Conservation (phyloP, 2,888 invertebrate species). For the Andrena flavipes region DNA sequence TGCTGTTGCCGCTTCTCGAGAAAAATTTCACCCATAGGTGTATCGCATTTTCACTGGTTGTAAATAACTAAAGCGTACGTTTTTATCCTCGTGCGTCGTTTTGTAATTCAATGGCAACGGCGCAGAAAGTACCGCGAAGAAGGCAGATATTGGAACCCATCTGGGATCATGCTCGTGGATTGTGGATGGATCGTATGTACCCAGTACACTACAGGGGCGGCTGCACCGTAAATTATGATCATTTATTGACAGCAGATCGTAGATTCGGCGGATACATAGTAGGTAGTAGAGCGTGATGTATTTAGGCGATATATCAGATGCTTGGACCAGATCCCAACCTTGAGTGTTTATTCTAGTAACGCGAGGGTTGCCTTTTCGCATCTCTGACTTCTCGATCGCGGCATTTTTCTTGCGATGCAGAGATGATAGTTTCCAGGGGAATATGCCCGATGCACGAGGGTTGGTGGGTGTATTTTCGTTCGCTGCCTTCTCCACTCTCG, state of each 20-base stretch:
- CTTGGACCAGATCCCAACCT: conserved; percentile 57
- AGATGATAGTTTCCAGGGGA: neutral
- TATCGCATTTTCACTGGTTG: no score
- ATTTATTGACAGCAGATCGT: conserved; percentile 33
- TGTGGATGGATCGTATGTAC: neutral
- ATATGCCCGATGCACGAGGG: neutral
- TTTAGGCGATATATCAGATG: conserved; percentile 29
- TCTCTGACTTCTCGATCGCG: conserved; percentile 26
- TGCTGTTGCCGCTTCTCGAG: neutral
- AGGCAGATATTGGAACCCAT: no score
- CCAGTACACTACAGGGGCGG: neutral
- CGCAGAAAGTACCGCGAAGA: neutral
- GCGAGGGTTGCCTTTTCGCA: conserved; percentile 43
- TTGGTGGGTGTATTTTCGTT: neutral
- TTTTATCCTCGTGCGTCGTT: no score
- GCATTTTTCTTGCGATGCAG: conserved; percentile 19
- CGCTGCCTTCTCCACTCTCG: neutral
- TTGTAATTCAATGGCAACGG: no score
- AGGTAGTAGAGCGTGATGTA: conserved; percentile 8
- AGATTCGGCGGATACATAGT: conserved; percentile 11
- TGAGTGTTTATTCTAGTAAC: conserved; percentile 60
- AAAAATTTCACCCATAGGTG: neutral
- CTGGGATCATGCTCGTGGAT: neutral
- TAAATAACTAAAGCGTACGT: no score
- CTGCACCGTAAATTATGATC: conserved; percentile 28